Percentiles rank a stretch among this genome's conserved stretches.
Evolutionary conservation across 1,140 invertebrate genomes (phyloP).

Genomic region (Xylocopa sonorina): DNA sequence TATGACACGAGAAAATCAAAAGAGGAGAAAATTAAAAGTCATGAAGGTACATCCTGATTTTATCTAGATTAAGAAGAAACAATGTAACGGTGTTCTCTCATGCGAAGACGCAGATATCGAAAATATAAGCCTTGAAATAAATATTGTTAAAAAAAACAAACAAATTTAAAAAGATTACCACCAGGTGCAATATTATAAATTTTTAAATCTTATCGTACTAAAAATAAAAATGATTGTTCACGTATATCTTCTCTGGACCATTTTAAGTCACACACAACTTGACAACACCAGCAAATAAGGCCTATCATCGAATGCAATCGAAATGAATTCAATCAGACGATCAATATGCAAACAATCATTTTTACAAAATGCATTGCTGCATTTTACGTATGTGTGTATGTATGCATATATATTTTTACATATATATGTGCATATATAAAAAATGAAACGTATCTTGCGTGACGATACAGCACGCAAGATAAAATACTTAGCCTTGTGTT

Average conservation of each 20-base stretch:
- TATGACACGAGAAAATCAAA: not conserved
- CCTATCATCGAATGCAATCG: too few relatives aligned
- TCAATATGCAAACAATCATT: slow-evolving; percentile 9
- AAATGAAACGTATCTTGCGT: slow-evolving; percentile 64
- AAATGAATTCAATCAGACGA: not conserved
- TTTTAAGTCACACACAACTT: not conserved
- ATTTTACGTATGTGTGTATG: slow-evolving; percentile 37
- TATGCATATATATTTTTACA: too few relatives aligned
- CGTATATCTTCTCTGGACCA: not conserved
- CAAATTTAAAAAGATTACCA: slow-evolving; percentile 12
- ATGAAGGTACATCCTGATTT: not conserved
- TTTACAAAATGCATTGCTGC: slow-evolving; percentile 31
- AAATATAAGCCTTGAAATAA: not conserved
- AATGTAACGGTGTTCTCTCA: not conserved
- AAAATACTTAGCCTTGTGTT: slow-evolving; percentile 76
- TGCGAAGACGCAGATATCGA: not conserved
- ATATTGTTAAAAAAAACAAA: slow-evolving; percentile 21
- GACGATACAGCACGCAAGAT: slow-evolving; percentile 81
- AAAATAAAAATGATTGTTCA: slow-evolving; percentile 43
- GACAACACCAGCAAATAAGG: too few relatives aligned
- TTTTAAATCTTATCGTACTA: too few relatives aligned
- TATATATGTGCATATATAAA: too few relatives aligned
- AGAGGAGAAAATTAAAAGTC: not conserved
- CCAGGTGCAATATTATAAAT: slow-evolving; percentile 14
- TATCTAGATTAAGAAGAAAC: not conserved